Evolutionary conservation across 2,797 vertebrate genomes (phyloP).

Genomic region (Syngnathus acus): DNA sequence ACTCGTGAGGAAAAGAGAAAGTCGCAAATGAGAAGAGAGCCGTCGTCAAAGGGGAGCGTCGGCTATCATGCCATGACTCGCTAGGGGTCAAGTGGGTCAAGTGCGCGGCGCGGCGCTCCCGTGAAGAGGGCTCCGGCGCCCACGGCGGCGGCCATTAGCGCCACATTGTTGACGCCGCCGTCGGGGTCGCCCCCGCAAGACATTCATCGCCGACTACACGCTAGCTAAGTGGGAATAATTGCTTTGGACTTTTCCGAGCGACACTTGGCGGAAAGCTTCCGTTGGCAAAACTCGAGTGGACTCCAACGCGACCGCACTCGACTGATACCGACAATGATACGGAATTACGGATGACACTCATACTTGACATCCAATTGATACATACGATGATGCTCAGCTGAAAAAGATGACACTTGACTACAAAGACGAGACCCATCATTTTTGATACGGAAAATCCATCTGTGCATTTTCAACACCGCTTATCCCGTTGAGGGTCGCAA

Average conservation of each 20-base stretch:
- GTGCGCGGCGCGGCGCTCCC: slow-evolving; percentile 60
- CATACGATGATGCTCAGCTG: not conserved
- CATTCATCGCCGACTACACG: slow-evolving; percentile 47
- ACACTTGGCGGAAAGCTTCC: not conserved
- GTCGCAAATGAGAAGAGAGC: not conserved
- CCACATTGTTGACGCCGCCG: slow-evolving; percentile 43
- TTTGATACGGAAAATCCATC: no score
- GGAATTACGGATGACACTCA: not conserved
- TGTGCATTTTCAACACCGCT: no score
- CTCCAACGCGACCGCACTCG: not conserved
- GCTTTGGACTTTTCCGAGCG: slow-evolving; percentile 18
- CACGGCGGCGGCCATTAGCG: slow-evolving; percentile 67
- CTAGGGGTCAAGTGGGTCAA: slow-evolving; percentile 52
- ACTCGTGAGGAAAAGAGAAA: not conserved
- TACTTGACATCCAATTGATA: not conserved
- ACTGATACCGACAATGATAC: not conserved
- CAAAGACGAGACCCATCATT: no score
- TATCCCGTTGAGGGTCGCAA: no score
- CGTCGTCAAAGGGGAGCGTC: not conserved
- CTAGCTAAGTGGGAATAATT: slow-evolving; percentile 35
- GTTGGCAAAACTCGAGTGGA: not conserved
- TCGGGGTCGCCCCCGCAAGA: slow-evolving; percentile 23
- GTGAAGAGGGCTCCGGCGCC: slow-evolving; percentile 47
- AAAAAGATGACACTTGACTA: not conserved
- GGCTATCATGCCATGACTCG: slow-evolving; percentile 64